phyloP scores from a whole-genome alignment of 2,113 vertebrate species.

The Manacus vitellinus region DNA sequence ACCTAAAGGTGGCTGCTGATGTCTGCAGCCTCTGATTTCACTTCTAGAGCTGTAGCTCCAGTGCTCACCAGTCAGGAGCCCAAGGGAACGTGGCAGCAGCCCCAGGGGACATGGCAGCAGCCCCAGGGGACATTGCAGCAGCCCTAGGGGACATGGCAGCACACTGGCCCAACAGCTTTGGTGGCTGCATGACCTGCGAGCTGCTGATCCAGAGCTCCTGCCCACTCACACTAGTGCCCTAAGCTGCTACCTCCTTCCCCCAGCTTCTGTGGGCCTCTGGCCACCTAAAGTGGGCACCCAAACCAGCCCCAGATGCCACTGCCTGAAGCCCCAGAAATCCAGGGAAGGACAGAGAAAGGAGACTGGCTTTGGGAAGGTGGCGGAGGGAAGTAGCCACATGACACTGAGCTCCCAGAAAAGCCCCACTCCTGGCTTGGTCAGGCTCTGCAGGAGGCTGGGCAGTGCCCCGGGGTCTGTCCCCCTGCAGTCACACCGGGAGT shows the following conservation, averaged over 20 bases:
- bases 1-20: not conserved
- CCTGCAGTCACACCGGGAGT: fast-evolving
- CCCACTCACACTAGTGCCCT: not conserved
- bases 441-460: not conserved
- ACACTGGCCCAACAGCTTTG: not conserved
- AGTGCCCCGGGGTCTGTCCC: not conserved
- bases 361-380: not conserved
- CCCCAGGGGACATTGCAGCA: not conserved
- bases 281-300: not conserved
- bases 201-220: not conserved
- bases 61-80: not conserved
- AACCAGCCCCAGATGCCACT: not conserved
- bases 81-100: not conserved
- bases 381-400: not conserved
- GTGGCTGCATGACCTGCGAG: not conserved
- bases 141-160: not conserved
- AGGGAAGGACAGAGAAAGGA: not conserved
- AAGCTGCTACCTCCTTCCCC: not conserved
- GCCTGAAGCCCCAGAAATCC: not conserved
- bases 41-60: not conserved
- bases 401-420: not conserved
- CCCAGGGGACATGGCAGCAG: not conserved
- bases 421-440: fast-evolving
- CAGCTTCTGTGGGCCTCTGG: not conserved
- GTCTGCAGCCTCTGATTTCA: not conserved